phyloP scores from a whole-genome alignment of 2,797 vertebrate species.

The Channa striata region DNA sequence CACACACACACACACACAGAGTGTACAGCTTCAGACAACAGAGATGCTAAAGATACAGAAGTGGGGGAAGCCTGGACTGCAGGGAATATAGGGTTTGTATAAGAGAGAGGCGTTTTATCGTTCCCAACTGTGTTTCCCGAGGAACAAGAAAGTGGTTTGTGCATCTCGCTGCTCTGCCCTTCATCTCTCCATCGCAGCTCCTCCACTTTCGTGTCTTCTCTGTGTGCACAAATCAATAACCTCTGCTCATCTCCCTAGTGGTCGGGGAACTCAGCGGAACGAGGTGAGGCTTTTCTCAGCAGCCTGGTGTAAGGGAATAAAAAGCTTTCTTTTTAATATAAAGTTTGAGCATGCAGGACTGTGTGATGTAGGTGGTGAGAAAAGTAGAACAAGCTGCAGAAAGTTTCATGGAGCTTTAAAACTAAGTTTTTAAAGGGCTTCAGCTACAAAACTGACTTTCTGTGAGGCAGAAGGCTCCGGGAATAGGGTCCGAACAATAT shows the following conservation, averaged over 20 bases:
- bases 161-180: constrained; percentile 2
- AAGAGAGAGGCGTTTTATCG: background rate
- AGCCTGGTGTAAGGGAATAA: constrained; percentile 7
- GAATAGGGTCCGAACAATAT: too few relatives aligned
- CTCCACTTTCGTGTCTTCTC: background rate
- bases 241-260: background rate
- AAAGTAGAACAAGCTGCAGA: constrained; percentile 1
- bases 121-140: background rate
- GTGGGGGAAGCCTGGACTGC: background rate
- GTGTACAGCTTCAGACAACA: background rate
- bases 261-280: background rate
- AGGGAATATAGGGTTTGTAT: background rate
- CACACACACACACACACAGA: background rate
- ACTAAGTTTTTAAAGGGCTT: background rate
- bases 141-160: background rate
- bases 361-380: background rate
- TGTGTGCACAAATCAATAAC: constrained; percentile 21
- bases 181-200: constrained; percentile 2
- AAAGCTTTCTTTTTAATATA: background rate
- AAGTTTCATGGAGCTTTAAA: background rate
- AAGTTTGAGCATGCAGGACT: background rate
- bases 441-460: background rate
- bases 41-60: background rate
- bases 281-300: constrained; percentile 6
- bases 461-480: too few relatives aligned